phyloP scores from a whole-genome alignment of 2,113 vertebrate species.

The Nestor notabilis region DNA sequence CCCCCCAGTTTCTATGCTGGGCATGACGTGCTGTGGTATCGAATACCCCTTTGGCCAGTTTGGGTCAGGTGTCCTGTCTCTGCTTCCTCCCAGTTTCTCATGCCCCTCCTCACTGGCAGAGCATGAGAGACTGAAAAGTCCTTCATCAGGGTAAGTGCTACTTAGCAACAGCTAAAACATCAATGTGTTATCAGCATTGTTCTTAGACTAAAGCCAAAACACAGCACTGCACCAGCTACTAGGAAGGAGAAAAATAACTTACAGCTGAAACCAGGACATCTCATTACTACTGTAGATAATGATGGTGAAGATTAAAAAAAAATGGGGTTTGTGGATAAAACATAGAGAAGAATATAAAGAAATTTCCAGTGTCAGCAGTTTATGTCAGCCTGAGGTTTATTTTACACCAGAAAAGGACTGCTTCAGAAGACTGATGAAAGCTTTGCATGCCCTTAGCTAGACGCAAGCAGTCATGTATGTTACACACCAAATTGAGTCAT shows the following conservation, averaged over 20 bases:
- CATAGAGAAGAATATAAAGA: neutral
- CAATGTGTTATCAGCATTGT: neutral
- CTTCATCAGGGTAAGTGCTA: neutral
- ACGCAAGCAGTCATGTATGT: neutral
- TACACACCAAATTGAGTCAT: neutral
- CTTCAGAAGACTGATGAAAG: neutral
- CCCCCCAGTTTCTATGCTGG: neutral
- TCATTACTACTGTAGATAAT: neutral
- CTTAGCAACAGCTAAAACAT: neutral
- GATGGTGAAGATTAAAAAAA: neutral
- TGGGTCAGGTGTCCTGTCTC: neutral
- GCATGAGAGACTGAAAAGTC: neutral
- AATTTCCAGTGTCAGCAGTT: constrained; percentile 23
- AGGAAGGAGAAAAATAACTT: neutral
- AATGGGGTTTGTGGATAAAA: neutral
- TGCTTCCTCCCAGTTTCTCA: neutral
- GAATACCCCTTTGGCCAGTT: neutral
- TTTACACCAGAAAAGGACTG: constrained; percentile 16
- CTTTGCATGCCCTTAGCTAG: neutral
- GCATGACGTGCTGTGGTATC: neutral
- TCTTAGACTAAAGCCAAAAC: neutral
- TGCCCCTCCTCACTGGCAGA: neutral
- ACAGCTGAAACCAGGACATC: neutral
- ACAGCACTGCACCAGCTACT: neutral
- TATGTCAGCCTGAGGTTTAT: constrained; percentile 8